phyloP scores from a whole-genome alignment of 1,140 invertebrate genomes.

The Halyomorpha halys region DNA sequence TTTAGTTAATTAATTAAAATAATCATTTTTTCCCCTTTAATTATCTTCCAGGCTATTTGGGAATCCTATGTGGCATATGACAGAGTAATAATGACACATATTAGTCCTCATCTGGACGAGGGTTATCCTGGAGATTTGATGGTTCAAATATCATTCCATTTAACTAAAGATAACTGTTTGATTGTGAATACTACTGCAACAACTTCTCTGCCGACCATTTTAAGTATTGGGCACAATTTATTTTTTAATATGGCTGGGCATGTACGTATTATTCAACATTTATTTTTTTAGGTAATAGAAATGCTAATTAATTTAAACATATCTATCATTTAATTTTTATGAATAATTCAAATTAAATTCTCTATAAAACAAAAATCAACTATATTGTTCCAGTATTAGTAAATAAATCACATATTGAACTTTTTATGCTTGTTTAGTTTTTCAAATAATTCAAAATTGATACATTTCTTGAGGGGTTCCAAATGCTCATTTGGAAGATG shows the following conservation, averaged over 20 bases:
- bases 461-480: too few species aligned
- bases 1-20: too few species aligned
- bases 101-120: constrained; percentile 71
- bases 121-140: constrained; percentile 70
- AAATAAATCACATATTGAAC: too few species aligned
- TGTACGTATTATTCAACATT: constrained; percentile 35
- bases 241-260: constrained; percentile 91
- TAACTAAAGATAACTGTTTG: constrained; percentile 61
- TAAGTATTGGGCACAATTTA: constrained; percentile 85
- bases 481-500: too few species aligned
- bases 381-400: too few species aligned
- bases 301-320: background rate
- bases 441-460: too few species aligned
- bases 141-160: constrained; percentile 54
- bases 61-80: constrained; percentile 42
- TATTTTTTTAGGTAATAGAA: too few species aligned
- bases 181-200: constrained; percentile 58
- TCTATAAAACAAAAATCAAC: too few species aligned
- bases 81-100: constrained; percentile 52
- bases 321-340: too few species aligned
- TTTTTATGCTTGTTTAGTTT: too few species aligned
- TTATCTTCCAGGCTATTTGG: constrained; percentile 33
- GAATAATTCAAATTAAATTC: too few species aligned
- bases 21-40: too few species aligned
- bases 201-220: constrained; percentile 63